Evolutionary conservation across 2,888 invertebrate genomes (phyloP), one percentile per base, ranked within the genome.

Genomic region (Leptinotarsa juncta): DNA sequence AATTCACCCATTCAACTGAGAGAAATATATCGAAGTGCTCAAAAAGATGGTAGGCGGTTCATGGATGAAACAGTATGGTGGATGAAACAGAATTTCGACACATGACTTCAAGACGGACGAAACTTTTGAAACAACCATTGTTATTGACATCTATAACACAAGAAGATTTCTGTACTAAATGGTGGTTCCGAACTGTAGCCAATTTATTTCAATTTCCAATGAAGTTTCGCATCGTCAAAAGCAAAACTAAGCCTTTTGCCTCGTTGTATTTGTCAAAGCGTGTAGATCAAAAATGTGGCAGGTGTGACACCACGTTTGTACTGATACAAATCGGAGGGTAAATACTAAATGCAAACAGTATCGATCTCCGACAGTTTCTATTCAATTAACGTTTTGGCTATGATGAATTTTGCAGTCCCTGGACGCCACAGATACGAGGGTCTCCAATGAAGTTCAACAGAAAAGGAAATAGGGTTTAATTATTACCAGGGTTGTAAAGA

Each of bases 351-450:
- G 68, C 74, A 71, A 74, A 74, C 71, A 65, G 65, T 71, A 74
- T 74, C 68, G 74, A 74, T 74, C 74, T 32, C 68, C 42, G n/a
- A 42, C 23, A 57, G 71, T 74, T 74, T 57, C 68, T 74, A 71
- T 74, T 74, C 50, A 74, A 74, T 74, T 71, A 74, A 71, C 65
- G 71, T 71, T 74, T 68, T 23, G 74, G 65, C 67, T 67, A 15
- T 42, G 51, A 65, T 74, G 74, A 62, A 62, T 62, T 62, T 62
- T 20, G 32, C 62, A 42, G 62, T 15, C 16, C 18, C 16, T 18
- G 32, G 12, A 42, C 62, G 32, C 3, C 32, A 32, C 12, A 42
- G 16, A 32, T 62, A 62, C 62, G 7, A 62, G 42, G 16, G 57
- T 12, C 18, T 2, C 12, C 10, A 10, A 16, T 16, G 51, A 51